Base-by-base conservation (phyloP, 2,113 vertebrate genomes). In the Ancistrus triradiatus region DNA sequence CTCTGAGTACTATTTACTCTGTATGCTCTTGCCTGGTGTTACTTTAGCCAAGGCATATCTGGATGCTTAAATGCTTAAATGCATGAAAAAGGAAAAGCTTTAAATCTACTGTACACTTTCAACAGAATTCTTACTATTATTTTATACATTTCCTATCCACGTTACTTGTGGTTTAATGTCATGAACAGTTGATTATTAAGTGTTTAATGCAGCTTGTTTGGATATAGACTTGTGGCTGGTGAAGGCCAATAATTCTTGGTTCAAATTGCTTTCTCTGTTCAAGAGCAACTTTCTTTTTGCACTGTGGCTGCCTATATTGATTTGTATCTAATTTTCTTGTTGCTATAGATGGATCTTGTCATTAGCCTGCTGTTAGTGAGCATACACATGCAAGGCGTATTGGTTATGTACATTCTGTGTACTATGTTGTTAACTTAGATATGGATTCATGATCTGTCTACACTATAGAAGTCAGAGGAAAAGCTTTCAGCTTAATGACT, bases 191-290 rank as follows among this genome's bases (percentile, higher is more conserved):
- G 6, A 17, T 22, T 37, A 47, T 44, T 21, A 44, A 7, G 7
- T 3, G 9, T 55, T 55, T 63, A 37, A 7, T 61, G 43, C 11
- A 19, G 46, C 11, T 17, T 50, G 59, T 8, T 7, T 6, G 22
- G 6, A 4, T 24, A 18, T 37, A 37, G 14, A 11, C 7, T 18
- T 18, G 35, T 18, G 18, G 15, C 24, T 28, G 15, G 6, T 11
- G 11, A 51, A 50, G n/a, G 10, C 19, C 51, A 50, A 63, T 27
- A 40, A 51, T 42, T 27, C 60, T 28, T 38, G 28, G 7, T 21
- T 27, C 11, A 31, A 63, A n/a, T 19, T 25, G 11, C 51, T 51
- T 15, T 17, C 33, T 51, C 15, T 50, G 9, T 62, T 50, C 22
- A 18, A 50, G 27, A 24, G 15, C 33, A 62, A 5, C 21, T 62